Percentiles rank a stretch among this genome's conserved stretches.
Evolutionary conservation across 2,113 vertebrate species (phyloP).

Genomic region (Trematocara unimaculatum): DNA sequence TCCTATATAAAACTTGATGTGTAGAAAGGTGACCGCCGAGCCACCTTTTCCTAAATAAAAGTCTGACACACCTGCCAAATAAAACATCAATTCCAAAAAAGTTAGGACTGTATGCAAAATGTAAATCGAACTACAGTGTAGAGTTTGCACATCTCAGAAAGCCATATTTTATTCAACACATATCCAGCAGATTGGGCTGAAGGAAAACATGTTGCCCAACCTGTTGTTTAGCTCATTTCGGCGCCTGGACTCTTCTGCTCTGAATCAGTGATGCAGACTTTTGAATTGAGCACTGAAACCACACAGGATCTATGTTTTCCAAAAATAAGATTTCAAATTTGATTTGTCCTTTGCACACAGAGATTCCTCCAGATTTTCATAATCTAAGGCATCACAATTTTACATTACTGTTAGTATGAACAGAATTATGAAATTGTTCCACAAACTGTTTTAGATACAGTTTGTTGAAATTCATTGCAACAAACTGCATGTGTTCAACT

Average conservation of each 20-base stretch:
- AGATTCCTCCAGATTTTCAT: background rate
- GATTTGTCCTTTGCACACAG: background rate
- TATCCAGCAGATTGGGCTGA: background rate
- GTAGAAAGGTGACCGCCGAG: background rate
- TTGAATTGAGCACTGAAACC: background rate
- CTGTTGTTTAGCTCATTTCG: background rate
- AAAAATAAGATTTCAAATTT: background rate
- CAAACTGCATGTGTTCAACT: background rate
- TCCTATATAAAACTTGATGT: background rate
- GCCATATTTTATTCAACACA: background rate
- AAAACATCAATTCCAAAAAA: background rate
- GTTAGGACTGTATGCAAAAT: background rate
- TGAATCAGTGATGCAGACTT: background rate
- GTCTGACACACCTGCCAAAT: background rate
- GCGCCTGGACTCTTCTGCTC: rapidly evolving
- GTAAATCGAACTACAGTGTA: background rate
- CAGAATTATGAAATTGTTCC: background rate
- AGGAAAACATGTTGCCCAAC: rapidly evolving
- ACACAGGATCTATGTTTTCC: background rate
- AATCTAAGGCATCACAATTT: background rate
- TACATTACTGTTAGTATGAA: background rate
- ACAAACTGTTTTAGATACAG: background rate
- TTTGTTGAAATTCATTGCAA: background rate
- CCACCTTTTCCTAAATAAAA: background rate
- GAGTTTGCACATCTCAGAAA: background rate